Evolutionary conservation across 2,797 vertebrate genomes (phyloP), one percentile per base, ranked within the genome.

Genomic region (Falco novaeseelandiae): DNA sequence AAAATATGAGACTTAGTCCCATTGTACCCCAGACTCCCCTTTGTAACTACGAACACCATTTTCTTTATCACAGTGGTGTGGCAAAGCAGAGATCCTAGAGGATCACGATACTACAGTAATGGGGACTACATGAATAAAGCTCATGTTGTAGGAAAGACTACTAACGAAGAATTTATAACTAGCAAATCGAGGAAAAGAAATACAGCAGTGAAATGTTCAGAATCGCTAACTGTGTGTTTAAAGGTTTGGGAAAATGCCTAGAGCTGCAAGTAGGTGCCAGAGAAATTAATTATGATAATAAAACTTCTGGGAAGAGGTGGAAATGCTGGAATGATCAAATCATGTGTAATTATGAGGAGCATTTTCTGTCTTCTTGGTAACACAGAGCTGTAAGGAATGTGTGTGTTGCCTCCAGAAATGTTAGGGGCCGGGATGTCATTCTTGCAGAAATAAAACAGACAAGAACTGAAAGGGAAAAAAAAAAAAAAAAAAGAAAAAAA

Each of bases 221-320:
- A 83, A 86, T 48, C 88, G 59, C 81, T 94, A 94, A 88, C 74
- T 69, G 23, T 78, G 52, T 87, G 51, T 69, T 96, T 91, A 81
- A 96, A 91, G 57, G 61, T 65, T 92, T 95, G 87, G 87, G 83
- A 82, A 95, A 93, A 91, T 88, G 94, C 96, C 96, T 95, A 82
- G 76, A 93, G 96, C 87, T 62, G 22, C 10, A 34, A 95, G 69
- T 36, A 88, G 77, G 91, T 96, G 94, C 93, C 95, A 95, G 62
- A 96, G 38, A 97, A 95, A 95, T 96, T 95, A 96, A 96, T 93
- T 93, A 87, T 21, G 26, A 82, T 94, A 95, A 94, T 95, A 95
- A 95, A 96, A 95, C 79, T 96, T 90, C 93, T 90, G 89, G 94
- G 91, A 96, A 96, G 91, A 93, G 51, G 80, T 94, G 79, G 66